Evolutionary conservation across 2,113 vertebrate genomes (phyloP).

Genomic region (Pseudopipra pipra): DNA sequence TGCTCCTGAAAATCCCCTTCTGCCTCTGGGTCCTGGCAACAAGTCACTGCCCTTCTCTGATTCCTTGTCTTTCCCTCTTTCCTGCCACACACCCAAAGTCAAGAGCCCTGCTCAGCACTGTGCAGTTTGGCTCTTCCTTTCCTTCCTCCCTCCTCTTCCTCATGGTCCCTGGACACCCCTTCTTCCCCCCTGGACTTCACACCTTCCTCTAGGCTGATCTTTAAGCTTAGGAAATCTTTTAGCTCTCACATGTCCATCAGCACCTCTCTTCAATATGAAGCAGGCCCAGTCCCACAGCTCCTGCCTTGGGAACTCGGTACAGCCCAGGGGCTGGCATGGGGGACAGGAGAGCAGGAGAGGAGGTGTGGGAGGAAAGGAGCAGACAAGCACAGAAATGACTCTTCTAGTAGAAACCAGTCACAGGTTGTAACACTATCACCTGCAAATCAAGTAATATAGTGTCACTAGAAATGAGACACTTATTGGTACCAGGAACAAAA

Average conservation of each 20-base stretch:
- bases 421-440: not conserved
- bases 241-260: not conserved
- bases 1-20: not conserved
- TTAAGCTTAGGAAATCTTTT: not conserved
- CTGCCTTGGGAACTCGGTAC: rapidly evolving
- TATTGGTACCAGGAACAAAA: not conserved
- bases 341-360: not conserved
- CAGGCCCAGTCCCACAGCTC: not conserved
- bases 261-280: not conserved
- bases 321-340: not conserved
- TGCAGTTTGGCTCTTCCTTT: not conserved
- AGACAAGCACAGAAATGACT: not conserved
- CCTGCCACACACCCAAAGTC: not conserved
- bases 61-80: not conserved
- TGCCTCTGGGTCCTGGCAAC: not conserved
- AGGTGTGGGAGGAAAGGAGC: not conserved
- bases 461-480: not conserved
- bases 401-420: not conserved
- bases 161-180: not conserved
- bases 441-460: not conserved
- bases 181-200: not conserved
- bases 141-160: not conserved
- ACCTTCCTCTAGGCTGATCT: not conserved
- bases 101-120: not conserved
- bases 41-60: not conserved